Conservation (phyloP, 1,140 invertebrate genomes). For the Penaeus indicus region DNA sequence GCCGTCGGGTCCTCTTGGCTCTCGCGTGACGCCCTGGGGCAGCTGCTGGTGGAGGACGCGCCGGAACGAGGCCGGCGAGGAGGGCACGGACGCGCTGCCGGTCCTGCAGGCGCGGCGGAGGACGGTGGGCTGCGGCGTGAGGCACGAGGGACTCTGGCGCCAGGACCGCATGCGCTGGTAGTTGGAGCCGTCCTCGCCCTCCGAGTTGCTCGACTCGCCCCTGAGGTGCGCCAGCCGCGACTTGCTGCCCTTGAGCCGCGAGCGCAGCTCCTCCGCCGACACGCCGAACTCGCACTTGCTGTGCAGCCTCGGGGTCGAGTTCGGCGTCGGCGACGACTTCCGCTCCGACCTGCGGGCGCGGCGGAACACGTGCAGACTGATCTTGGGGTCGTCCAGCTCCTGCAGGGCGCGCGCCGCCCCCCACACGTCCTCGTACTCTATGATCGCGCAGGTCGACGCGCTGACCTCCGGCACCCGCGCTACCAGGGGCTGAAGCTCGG, state of each 20-base stretch:
- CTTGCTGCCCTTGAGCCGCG: slow-evolving; percentile 20
- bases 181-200: slow-evolving; percentile 22
- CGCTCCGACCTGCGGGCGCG: slow-evolving; percentile 76
- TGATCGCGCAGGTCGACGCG: slow-evolving; percentile 86
- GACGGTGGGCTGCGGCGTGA: neutral
- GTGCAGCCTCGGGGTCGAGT: slow-evolving; percentile 7
- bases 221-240: neutral
- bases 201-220: slow-evolving; percentile 34
- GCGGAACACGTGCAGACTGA: slow-evolving; percentile 80
- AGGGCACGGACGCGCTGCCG: slow-evolving; percentile 26
- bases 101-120: neutral
- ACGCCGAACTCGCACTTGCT: slow-evolving; percentile 19
- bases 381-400: slow-evolving; percentile 70
- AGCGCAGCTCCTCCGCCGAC: slow-evolving; percentile 36
- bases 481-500: slow-evolving; percentile 88
- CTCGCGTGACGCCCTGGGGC: slow-evolving; percentile 3
- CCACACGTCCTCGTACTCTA: slow-evolving; percentile 90
- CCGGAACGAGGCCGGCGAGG: slow-evolving; percentile 31
- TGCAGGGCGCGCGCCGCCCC: slow-evolving; percentile 84
- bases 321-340: slow-evolving; percentile 23
- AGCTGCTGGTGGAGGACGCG: neutral
- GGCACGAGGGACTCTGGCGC: neutral
- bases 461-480: slow-evolving; percentile 89
- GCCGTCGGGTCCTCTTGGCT: slow-evolving; percentile 56
- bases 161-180: neutral